Base-by-base conservation (phyloP, 2,888 invertebrate genomes). In the Platycnemis pennipes region DNA sequence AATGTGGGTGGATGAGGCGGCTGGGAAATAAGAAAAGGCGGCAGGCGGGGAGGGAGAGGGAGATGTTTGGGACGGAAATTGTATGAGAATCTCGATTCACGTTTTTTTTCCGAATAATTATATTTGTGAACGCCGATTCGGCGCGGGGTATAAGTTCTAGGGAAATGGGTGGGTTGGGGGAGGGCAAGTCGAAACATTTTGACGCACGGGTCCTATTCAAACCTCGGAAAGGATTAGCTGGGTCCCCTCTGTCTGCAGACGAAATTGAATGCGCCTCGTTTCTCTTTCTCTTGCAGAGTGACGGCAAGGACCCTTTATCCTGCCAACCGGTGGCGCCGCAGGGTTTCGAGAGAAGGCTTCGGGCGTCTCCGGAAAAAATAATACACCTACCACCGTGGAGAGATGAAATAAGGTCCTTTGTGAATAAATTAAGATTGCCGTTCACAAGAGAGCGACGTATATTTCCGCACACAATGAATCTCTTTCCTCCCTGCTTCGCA, bases 161-260 rank as follows among this genome's bases (percentile, higher is more conserved):
- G n/a, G n/a, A n/a, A n/a, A n/a, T n/a, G n/a, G n/a, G n/a, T n/a
- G 13, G 2, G 77, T 77, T 37, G 77, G 77, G 77, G 37, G 13
- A 31, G 77, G 77, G 77, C 31, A 37, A 77, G 77, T 77, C 37
- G 77, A 77, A 77, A 77, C 77, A 37, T 77, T 77, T 77, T 37
- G 77, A 63, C 63, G n/a, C 63, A n/a, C 63, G 77, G 77, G 37
- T 77, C 16, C 77, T 11, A 77, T 77, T 77, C 77, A 77, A 11
- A 37, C 13, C 77, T 31, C 37, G 77, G 77, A 77, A 77, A 77
- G 77, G 77, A 77, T 77, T 77, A 77, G 77, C 37, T 37, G 31
- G 77, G 31, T 37, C 77, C 77, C 63, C 1, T 63, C 77, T 77
- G 37, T 77, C 77, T 77, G 77, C 26, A 11, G 77, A 77, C 37